Conservation (phyloP, 2,797 vertebrate genomes). For the Lophotriccus pileatus region DNA sequence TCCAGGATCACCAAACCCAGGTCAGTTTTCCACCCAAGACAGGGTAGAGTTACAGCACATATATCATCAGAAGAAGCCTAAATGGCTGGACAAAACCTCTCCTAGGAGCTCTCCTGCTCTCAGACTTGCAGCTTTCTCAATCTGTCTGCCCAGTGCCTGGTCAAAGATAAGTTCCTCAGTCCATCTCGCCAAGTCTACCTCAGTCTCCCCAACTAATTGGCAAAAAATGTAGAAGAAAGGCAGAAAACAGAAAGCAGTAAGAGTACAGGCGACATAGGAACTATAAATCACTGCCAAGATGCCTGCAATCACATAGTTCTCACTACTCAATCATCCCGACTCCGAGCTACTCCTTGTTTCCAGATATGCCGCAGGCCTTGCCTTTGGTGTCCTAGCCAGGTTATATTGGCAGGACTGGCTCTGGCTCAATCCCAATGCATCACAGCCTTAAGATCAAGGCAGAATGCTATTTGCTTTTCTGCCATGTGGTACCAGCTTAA, state of each 20-base stretch:
- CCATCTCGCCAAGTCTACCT: background rate
- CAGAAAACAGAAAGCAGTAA: background rate
- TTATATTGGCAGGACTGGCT: constrained; percentile 34
- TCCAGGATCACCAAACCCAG: background rate
- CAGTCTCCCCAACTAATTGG: background rate
- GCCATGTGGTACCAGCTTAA: background rate
- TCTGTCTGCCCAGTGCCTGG: background rate
- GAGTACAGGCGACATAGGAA: background rate
- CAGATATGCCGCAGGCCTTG: background rate
- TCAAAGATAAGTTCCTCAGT: background rate
- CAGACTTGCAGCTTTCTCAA: background rate
- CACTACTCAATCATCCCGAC: background rate
- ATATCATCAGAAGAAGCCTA: background rate
- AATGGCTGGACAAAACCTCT: background rate
- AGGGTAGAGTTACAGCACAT: background rate
- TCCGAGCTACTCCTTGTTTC: background rate
- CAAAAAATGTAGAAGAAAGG: background rate
- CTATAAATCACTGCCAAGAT: background rate
- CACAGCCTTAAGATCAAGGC: background rate
- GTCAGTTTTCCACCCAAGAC: fast-evolving
- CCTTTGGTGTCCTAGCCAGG: constrained; percentile 53
- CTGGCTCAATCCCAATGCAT: background rate
- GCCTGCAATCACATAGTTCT: background rate
- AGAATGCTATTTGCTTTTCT: background rate
- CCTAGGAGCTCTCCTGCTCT: background rate